Percentiles rank a stretch among this genome's conserved stretches.
Conservation (phyloP, 2,113 vertebrate genomes). For the Heterochromis multidens region DNA sequence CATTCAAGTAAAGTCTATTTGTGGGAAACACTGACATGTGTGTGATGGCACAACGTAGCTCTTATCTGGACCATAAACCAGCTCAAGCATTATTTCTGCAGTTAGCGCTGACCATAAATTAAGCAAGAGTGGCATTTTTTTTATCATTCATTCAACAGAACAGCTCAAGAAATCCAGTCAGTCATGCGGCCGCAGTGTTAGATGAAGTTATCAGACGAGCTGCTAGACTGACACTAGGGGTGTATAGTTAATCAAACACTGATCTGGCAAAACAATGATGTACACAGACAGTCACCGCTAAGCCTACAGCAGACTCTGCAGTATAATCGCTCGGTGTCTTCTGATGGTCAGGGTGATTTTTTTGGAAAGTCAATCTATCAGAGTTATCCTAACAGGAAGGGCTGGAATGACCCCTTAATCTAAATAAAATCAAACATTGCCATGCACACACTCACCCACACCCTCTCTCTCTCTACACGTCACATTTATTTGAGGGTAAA, state of each 20-base stretch:
- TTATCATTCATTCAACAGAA: not conserved
- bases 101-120: not conserved
- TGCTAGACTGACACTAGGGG: not conserved
- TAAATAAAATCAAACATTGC: constrained; percentile 14
- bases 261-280: not conserved
- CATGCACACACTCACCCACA: constrained; percentile 44
- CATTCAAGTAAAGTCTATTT: not conserved
- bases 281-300: not conserved
- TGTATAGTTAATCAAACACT: not conserved
- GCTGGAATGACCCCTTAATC: not conserved
- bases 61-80: not conserved
- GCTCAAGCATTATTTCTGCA: not conserved
- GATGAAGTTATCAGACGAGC: not conserved
- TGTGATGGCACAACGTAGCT: not conserved
- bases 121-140: not conserved
- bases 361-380: not conserved
- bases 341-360: constrained; percentile 1
- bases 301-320: not conserved
- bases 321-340: not conserved
- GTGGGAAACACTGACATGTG: not conserved
- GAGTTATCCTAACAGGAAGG: not conserved
- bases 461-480: not conserved
- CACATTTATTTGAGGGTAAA: constrained; percentile 32
- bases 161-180: not conserved
- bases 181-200: constrained; percentile 36